Evolutionary conservation across 2,797 vertebrate genomes (phyloP).

Genomic region (Phalloptychus januarius): DNA sequence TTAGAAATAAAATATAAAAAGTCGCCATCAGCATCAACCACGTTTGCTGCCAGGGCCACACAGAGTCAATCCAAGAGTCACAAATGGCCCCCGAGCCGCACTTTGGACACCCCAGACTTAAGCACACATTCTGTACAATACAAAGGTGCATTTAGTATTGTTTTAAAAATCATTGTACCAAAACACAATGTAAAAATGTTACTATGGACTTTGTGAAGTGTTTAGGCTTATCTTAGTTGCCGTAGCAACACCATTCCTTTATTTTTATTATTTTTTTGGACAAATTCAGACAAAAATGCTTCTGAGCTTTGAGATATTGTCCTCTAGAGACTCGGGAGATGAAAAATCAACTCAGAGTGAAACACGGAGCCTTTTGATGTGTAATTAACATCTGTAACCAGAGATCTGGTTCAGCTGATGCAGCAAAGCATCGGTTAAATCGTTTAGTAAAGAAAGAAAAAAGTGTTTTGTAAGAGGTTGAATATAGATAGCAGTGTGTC

Average conservation of each 20-base stretch:
- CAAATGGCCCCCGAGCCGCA: too few species aligned
- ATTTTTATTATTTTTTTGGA: not conserved
- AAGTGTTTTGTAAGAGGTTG: not conserved
- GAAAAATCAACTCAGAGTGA: not conserved
- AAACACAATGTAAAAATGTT: not conserved
- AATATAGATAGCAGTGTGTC: not conserved
- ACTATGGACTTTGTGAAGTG: not conserved
- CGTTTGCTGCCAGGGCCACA: too few species aligned
- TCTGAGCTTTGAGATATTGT: not conserved
- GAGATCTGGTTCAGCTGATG: not conserved
- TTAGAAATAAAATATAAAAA: too few species aligned
- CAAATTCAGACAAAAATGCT: not conserved
- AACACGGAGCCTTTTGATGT: not conserved
- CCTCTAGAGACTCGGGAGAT: not conserved
- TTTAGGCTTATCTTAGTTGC: not conserved
- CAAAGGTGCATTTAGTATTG: not conserved
- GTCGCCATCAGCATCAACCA: too few species aligned
- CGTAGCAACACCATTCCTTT: not conserved
- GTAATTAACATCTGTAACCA: not conserved
- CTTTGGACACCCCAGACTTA: too few species aligned
- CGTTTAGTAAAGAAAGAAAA: not conserved
- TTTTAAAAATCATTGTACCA: not conserved
- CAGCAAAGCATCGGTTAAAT: not conserved
- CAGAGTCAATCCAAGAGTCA: too few species aligned
- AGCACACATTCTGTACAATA: not conserved